These are phyloP conservation scores for Micropterix aruncella DNA, from an alignment of 2,888 invertebrate species.

Conservation along the genomic window DNA sequence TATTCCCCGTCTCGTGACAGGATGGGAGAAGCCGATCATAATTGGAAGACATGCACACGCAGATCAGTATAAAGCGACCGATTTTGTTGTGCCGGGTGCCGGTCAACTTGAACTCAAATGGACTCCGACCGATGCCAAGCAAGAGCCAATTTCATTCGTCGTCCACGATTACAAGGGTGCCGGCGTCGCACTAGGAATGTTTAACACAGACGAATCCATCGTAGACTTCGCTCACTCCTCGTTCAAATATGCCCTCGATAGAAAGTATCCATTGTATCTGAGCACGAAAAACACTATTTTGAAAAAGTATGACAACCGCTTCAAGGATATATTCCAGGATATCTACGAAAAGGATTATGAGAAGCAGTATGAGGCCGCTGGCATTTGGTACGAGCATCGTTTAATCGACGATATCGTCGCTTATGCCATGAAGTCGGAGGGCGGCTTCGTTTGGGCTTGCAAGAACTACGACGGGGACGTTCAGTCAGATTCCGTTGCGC, in stretches of 20 bases:
- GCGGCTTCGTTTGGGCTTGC: constrained; percentile 99
- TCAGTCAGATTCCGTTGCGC: constrained; percentile 95
- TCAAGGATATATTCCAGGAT: constrained; percentile 95
- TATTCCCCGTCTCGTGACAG: constrained; percentile 87
- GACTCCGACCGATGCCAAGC: constrained; percentile 47
- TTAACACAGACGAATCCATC: constrained; percentile 92
- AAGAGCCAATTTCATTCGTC: constrained; percentile 50
- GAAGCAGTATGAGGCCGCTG: constrained; percentile 63
- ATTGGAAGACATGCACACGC: constrained; percentile 98
- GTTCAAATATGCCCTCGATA: constrained; percentile 75
- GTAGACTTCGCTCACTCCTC: constrained; percentile 90
- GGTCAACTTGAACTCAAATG: constrained; percentile 81
- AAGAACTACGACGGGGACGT: constrained; percentile 99
- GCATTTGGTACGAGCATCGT: constrained; percentile 96
- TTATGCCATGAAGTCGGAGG: constrained; percentile 93
- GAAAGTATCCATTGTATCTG: constrained; percentile 79
- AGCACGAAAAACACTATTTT: constrained; percentile 96
- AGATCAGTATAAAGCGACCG: constrained; percentile 95
- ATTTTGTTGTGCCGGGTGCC: constrained; percentile 85
- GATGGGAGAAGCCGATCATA: constrained; percentile 94
- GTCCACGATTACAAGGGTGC: constrained; percentile 78
- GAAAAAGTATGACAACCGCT: constrained; percentile 91
- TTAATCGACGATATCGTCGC: constrained; percentile 99
- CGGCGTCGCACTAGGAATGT: constrained; percentile 92
- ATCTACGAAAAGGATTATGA: constrained; percentile 87